Base-by-base conservation (phyloP, 2,888 invertebrate genomes). In the Drosophila siamana region DNA sequence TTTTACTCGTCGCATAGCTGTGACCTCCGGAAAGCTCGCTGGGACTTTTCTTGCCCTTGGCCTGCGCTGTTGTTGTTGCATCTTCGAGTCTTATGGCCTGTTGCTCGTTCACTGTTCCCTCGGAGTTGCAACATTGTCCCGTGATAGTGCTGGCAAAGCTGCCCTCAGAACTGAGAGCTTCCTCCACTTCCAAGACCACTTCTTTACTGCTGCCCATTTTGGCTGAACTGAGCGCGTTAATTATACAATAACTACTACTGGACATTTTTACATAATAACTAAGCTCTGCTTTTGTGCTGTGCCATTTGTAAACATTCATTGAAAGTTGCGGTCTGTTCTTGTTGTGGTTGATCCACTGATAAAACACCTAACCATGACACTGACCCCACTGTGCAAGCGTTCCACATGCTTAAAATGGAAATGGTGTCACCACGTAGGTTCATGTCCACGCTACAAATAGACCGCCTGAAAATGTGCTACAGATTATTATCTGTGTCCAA, bases 1-100 rank as follows among this genome's bases (percentile, higher is more conserved):
- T 91, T 78, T 91, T 91, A 46, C 88, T 91, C 1, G 80, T 80
- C 2, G 91, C 90, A 73, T 88, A 92, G 54, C 75, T 90, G 4
- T 78, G 75, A 0, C 64, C 72, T 1, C 57, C 68, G 0, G 76
- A 80, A 4, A 76, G 38, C 4, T 60, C 76, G 4, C 67, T 75
- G 0, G 57, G 44, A 50, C 65, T 71, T 4, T 65, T 69, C 4
- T 80, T 60, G 28, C 54, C 47, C 4, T 52, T 73, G 4, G 8
- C 4, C 6, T 2, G 11, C 3, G 6, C 30, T 8, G 24, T 30
- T 6, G 4, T 48, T 4, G 43, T 2, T 2, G 26, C 15, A 0
- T 65, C 44, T 5, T 8, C 48, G 1, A 59, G 4, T n/a, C 36
- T 41, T 0, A 22, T 7, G 0, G 7, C 4, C 24, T 50, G 28